phyloP scores from a whole-genome alignment of 2,888 invertebrate species.

The Aproaerema taeniolella region DNA sequence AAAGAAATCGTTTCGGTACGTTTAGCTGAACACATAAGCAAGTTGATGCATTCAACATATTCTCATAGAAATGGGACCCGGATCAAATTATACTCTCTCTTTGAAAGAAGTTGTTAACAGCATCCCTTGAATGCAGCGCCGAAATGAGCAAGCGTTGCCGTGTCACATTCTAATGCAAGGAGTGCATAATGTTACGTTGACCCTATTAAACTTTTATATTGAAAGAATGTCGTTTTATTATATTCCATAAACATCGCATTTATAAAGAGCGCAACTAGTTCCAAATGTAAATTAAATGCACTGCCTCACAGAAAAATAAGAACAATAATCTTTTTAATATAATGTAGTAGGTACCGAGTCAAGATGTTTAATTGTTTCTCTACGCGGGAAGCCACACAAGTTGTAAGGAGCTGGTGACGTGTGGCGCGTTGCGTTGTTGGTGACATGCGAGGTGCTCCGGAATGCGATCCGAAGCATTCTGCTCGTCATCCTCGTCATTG shows the following conservation, averaged over 20 bases:
- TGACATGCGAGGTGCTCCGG: constrained; percentile 20
- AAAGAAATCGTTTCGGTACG: no score
- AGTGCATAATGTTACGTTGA: constrained; percentile 69
- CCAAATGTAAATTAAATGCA: constrained; percentile 46
- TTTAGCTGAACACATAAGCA: not conserved
- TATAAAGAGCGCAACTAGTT: constrained; percentile 49
- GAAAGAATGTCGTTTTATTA: no score
- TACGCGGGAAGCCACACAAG: constrained; percentile 59
- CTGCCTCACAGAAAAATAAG: constrained; percentile 8
- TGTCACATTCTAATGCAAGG: constrained; percentile 57
- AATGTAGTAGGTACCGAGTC: no score
- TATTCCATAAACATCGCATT: constrained; percentile 48
- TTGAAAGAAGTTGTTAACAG: constrained; percentile 75
- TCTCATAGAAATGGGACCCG: constrained; percentile 73
- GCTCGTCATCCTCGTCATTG: constrained; percentile 56
- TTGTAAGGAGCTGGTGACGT: no score
- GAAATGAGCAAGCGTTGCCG: constrained; percentile 73
- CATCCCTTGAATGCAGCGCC: constrained; percentile 68
- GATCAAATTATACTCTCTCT: constrained; percentile 74
- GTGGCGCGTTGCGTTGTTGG: no score
- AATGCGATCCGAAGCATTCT: constrained; percentile 29
- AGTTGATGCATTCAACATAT: constrained; percentile 43
- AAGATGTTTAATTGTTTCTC: no score
- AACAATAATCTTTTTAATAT: constrained; percentile 10
- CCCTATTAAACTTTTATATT: no score